Conservation (phyloP, 2,888 invertebrate species). For the Melanchra persicariae region DNA sequence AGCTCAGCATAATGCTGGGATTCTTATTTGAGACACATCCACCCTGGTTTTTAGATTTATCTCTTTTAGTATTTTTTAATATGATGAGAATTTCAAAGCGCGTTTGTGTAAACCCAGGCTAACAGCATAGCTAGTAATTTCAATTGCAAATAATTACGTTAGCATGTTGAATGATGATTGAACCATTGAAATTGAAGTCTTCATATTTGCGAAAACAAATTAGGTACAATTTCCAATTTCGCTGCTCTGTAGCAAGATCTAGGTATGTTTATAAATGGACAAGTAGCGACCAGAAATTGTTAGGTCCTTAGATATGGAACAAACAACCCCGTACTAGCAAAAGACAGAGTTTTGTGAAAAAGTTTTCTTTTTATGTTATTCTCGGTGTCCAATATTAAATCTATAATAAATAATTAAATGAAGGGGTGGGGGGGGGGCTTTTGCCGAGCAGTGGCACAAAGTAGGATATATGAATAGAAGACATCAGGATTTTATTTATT, state of each 20-base stretch:
- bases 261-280: not conserved
- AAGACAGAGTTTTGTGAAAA: too few relatives aligned
- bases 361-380: too few relatives aligned
- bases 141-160: conserved; percentile 15
- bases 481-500: conserved; percentile 2
- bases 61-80: not conserved
- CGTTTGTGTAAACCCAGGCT: not conserved
- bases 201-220: conserved; percentile 17
- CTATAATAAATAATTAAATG: too few relatives aligned
- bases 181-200: not conserved
- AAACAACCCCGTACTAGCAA: too few relatives aligned
- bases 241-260: not conserved
- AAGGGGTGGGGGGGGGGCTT: too few relatives aligned
- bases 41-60: not conserved
- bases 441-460: too few relatives aligned
- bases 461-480: too few relatives aligned
- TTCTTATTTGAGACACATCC: too few relatives aligned
- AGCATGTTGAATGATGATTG: conserved; percentile 30
- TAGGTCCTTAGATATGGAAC: not conserved
- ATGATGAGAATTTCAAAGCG: not conserved
- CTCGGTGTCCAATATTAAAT: too few relatives aligned
- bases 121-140: not conserved
- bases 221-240: conserved; percentile 31
- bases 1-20: too few relatives aligned
- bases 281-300: not conserved